Evolutionary conservation across 2,113 vertebrate species (phyloP).

Genomic region (Neolamprologus sp.): DNA sequence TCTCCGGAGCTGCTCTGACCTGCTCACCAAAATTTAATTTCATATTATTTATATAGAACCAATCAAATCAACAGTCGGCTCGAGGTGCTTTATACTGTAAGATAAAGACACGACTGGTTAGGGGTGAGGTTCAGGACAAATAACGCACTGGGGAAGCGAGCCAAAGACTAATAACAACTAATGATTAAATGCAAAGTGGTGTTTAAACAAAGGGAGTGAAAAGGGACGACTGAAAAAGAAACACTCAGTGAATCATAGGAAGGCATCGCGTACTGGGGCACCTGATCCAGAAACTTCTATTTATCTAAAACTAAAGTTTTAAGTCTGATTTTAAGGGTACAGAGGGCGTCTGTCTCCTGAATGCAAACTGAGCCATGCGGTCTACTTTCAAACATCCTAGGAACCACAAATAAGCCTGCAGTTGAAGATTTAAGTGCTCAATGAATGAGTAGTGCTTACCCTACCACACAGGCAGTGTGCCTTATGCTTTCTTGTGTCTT

Average conservation of each 20-base stretch:
- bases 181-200: neutral
- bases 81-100: neutral
- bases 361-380: neutral
- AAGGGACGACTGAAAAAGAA: neutral
- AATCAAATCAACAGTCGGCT: neutral
- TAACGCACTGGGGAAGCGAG: rapidly evolving
- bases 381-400: neutral
- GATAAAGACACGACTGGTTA: neutral
- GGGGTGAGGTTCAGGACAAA: neutral
- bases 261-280: neutral
- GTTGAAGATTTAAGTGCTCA: neutral
- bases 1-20: neutral
- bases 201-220: neutral
- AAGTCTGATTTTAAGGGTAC: neutral
- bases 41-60: neutral
- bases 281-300: neutral
- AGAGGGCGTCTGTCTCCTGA: neutral
- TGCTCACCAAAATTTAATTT: neutral
- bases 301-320: neutral
- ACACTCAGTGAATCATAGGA: neutral
- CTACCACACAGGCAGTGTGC: neutral
- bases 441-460: rapidly evolving
- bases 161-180: neutral
- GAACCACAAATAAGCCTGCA: neutral
- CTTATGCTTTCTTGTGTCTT: neutral